Base-by-base conservation (phyloP, 2,888 invertebrate genomes). In the Pandemis corylana region DNA sequence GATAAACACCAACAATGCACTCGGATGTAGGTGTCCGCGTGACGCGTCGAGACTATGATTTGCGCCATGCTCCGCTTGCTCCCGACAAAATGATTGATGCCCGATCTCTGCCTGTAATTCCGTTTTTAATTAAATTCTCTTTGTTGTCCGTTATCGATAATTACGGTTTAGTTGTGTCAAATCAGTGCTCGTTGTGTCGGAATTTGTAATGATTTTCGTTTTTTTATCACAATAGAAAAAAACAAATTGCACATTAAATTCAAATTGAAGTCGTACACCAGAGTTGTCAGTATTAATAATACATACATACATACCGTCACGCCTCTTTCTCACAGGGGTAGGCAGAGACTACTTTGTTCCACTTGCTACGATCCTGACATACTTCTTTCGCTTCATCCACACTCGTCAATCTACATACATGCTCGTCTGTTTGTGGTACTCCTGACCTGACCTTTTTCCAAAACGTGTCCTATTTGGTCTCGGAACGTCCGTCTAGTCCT, bases 31-130 rank as follows among this genome's bases (percentile, higher is more conserved):
- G 89, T 92, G 93, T 93, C 93, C 90, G 84, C 77, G 83, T 91
- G 92, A 93, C 89, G 88, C 84, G 87, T 81, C 83, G 85, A 84
- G 87, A 92, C 94, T 94, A 93, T 94, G 93, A 94, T 94, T 94
- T 93, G 89, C 89, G 85, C 90, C 89, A 82, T 90, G 94, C 85
- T 93, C 87, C 90, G 92, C 89, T 92, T 90, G 90, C 90, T 78
- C 79, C 80, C 86, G 84, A 90, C 92, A 91, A 90, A 36, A 91
- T 89, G 90, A 91, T 88, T 90, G 90, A 90, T 89, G 89, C 79
- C 80, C 80, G 85, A 89, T 76, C 75, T 75, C 74, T 13, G 63
- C 70, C 63, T 51, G 70, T 66, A 64, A 68, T 66, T 66, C 70
- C 68, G 64, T 36, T 75, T 73, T 75, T 76, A 71, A 75, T 72